A percentile compares a stretch with the other conserved stretches of the same genome.
phyloP scores from a whole-genome alignment of 2,113 vertebrate genomes.

The Tenrec ecaudatus region DNA sequence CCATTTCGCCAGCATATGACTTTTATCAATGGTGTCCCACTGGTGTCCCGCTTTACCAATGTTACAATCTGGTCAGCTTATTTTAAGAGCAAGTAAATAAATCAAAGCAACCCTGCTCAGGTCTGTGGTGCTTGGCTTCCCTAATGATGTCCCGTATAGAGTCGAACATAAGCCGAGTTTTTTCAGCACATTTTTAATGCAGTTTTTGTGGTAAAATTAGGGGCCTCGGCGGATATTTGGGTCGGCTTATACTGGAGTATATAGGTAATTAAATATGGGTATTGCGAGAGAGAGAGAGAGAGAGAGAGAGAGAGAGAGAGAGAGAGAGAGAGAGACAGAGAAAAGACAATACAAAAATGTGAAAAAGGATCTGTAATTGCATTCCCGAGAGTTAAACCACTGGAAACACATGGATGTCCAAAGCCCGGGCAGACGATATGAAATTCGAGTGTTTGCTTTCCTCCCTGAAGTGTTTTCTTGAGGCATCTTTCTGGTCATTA shows the following conservation, averaged over 20 bases:
- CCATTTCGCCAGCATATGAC: too few species aligned
- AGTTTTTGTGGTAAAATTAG: too few species aligned
- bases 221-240: too few species aligned
- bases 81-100: slow-evolving; percentile 25
- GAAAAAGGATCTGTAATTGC: neutral
- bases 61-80: too few species aligned
- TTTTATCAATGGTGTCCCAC: too few species aligned
- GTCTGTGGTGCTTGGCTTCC: neutral
- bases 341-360: neutral
- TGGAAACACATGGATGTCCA: neutral
- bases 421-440: neutral
- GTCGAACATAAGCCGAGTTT: too few species aligned
- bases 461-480: neutral
- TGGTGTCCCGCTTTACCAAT: too few species aligned
- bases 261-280: neutral
- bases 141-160: neutral
- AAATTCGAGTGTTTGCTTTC: slow-evolving; percentile 32
- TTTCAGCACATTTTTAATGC: too few species aligned
- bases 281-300: neutral
- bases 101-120: neutral
- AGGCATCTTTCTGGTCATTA: slow-evolving; percentile 2
- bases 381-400: neutral
- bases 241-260: too few species aligned
- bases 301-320: neutral
- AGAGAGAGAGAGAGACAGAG: neutral